These are phyloP conservation scores for Lithobius niger DNA, from an alignment of 1,140 invertebrate species.

Conservation along the genomic window DNA sequence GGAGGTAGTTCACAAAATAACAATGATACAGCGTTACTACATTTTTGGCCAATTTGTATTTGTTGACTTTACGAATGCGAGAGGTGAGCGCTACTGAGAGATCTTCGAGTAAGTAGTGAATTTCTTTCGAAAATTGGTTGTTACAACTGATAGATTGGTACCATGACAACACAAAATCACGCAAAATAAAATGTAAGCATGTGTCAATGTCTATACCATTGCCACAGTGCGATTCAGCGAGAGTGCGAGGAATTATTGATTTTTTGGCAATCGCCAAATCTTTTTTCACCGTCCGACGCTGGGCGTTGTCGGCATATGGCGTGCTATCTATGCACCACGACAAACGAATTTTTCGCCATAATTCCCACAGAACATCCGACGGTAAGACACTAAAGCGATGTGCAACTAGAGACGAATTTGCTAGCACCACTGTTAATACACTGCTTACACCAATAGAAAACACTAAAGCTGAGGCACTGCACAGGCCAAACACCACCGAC, in stretches of 20 bases:
- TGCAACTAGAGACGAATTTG: not conserved
- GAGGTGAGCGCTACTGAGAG: slow-evolving; percentile 3
- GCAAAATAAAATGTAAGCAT: slow-evolving; percentile 5
- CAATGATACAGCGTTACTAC: not conserved
- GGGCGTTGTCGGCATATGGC: not conserved
- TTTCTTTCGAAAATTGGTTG: slow-evolving; percentile 8
- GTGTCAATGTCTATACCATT: not conserved
- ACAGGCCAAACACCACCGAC: not conserved
- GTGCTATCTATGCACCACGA: not conserved
- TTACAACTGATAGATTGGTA: slow-evolving; percentile 3
- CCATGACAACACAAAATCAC: slow-evolving; percentile 5
- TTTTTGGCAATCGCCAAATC: not conserved
- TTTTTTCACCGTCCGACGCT: not conserved
- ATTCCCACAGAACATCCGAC: not conserved
- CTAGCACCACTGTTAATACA: not conserved
- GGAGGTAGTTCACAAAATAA: slow-evolving; percentile 1
- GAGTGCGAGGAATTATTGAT: not conserved
- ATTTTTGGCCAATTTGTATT: not conserved
- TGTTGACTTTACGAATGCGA: slow-evolving; percentile 1
- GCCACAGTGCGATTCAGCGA: not conserved
- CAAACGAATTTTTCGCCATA: not conserved
- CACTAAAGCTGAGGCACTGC: not conserved
- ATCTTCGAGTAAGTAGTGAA: slow-evolving; percentile 8
- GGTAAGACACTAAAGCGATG: not conserved
- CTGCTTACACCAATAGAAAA: not conserved